phyloP scores from a whole-genome alignment of 2,113 vertebrate genomes.

The Cheirogaleus medius region DNA sequence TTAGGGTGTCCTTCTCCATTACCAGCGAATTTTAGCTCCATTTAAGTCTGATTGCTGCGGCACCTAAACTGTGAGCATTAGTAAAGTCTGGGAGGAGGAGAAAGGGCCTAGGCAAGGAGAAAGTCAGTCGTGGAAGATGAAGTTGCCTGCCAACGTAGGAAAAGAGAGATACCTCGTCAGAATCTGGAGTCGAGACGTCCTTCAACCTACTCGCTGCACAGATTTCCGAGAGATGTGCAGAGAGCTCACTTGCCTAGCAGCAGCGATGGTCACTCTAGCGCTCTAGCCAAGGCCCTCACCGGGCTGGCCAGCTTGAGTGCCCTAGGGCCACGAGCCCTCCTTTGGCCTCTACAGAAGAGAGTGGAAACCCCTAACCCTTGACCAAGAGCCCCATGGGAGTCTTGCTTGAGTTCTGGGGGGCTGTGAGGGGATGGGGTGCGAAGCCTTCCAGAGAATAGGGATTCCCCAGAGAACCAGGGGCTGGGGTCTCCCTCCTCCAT shows the following conservation, averaged over 20 bases:
- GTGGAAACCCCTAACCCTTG: rapidly evolving
- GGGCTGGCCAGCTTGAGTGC: background rate
- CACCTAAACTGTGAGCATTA: too few species aligned
- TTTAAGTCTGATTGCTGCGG: background rate
- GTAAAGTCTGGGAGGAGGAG: background rate
- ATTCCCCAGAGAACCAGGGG: background rate
- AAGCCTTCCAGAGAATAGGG: background rate
- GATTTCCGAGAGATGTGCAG: background rate
- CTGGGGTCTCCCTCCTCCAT: background rate
- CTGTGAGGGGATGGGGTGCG: rapidly evolving
- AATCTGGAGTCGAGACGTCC: rapidly evolving
- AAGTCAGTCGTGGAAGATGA: rapidly evolving
- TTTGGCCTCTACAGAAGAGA: background rate
- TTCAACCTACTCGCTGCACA: rapidly evolving
- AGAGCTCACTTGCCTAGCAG: rapidly evolving
- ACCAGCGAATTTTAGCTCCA: background rate
- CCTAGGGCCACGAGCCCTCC: rapidly evolving
- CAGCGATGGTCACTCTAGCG: rapidly evolving
- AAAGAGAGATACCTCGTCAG: rapidly evolving
- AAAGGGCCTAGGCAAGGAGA: too few species aligned
- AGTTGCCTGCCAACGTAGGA: background rate
- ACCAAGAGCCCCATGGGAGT: rapidly evolving
- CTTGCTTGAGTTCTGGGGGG: background rate
- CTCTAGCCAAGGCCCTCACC: background rate
- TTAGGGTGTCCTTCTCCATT: too few species aligned